Evolutionary conservation across 2,888 invertebrate genomes (phyloP), one percentile per base, ranked within the genome.

Genomic region (Drosophila algonquin): DNA sequence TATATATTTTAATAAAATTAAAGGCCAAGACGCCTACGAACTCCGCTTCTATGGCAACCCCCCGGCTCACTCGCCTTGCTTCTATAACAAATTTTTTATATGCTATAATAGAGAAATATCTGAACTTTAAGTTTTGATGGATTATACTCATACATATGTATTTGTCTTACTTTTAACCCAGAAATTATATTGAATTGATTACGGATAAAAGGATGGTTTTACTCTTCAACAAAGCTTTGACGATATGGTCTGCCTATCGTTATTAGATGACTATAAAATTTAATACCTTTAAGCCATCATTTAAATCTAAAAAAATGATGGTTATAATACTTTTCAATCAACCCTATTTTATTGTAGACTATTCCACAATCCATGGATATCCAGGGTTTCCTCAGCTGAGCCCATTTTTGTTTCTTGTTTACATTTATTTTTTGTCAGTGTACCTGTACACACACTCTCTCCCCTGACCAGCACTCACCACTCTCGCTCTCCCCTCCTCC

Each of bases 401-500:
- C 14, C 14, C 14, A 6, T 14, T 40, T 6, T 40, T 40, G 1
- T 40, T 14, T 40, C 6, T 40, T 5, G 6, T 14, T 14, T 14
- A 14, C 0, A 5, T 40, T n/a, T 18, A 18, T 40, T 14, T 12
- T 40, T 40, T 35, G 12, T 14, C 40, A 40, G 40, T 40, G 40
- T 40, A 40, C 50, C 65, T 44, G 27, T 40, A 32, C 53, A 44
- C 65, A 65, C 62, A 30, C 12, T 18, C 21, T n/a, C 44, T 30
- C 44, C 45, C 24, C 76, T 68, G 73, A 58, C 63, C 52, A 64
- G 63, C 58, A 40, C 14, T 14, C 40, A 40, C 6, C 6, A 40
- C 52, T 52, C 40, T 4, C 27, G 59, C 68, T 57, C 63, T 3
- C 21, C 3, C 21, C 21, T 21, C 59, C 52, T 30, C 63, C 40